These are phyloP conservation scores for Eupithecia insigniata DNA, from an alignment of 2,888 invertebrate species.

Conservation along the genomic window DNA sequence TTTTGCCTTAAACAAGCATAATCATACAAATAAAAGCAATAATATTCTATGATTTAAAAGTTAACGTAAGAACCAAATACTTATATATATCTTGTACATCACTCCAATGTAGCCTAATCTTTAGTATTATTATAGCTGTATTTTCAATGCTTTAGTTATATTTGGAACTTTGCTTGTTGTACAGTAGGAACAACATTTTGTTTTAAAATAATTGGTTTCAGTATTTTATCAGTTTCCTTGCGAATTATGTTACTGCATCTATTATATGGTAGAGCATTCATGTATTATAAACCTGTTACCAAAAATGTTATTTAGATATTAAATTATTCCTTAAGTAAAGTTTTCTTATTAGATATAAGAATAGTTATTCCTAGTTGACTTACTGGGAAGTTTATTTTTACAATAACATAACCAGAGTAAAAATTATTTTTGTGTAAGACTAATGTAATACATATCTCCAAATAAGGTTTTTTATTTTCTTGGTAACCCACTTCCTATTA, in stretches of 20 bases:
- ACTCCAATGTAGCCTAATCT: constrained; percentile 9
- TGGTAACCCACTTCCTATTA: background rate
- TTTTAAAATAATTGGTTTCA: constrained; percentile 48
- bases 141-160: constrained; percentile 1
- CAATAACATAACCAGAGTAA: constrained; percentile 69
- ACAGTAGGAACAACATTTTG: constrained; percentile 53
- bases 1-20: background rate
- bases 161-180: background rate
- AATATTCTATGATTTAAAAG: background rate
- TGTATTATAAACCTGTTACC: constrained; percentile 78
- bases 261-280: constrained; percentile 55
- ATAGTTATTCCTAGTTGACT: constrained; percentile 75
- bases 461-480: constrained; percentile 27
- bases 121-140: constrained; percentile 23
- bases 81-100: background rate
- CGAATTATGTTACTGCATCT: constrained; percentile 42
- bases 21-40: background rate
- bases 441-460: constrained; percentile 82
- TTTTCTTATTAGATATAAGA: constrained; percentile 67
- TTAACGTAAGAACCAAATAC: background rate
- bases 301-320: constrained; percentile 74
- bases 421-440: constrained; percentile 82
- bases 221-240: constrained; percentile 34
- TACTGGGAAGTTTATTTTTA: constrained; percentile 81
- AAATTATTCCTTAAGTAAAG: constrained; percentile 75